Conservation (phyloP, 2,888 invertebrate species). For the Meta bourneti region DNA sequence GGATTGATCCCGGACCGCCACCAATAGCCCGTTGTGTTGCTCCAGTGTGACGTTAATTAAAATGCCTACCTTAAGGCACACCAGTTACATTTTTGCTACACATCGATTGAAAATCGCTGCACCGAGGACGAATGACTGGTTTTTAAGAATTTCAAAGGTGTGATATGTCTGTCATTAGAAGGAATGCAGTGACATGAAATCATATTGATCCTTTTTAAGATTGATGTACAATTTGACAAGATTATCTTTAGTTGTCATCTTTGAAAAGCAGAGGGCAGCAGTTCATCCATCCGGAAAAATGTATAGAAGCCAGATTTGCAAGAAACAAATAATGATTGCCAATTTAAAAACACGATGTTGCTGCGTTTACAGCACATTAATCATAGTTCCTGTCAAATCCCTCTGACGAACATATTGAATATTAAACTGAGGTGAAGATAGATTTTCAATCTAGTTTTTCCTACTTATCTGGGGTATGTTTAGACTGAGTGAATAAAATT, state of each 20-base stretch:
- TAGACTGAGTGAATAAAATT: too few species aligned
- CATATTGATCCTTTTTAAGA: not conserved
- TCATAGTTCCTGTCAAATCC: conserved; percentile 38
- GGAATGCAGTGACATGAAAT: not conserved
- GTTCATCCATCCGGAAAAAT: not conserved
- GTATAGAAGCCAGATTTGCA: not conserved
- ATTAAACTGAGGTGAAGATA: not conserved
- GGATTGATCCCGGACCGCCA: too few species aligned
- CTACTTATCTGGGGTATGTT: too few species aligned
- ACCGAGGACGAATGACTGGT: not conserved
- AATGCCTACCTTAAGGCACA: too few species aligned
- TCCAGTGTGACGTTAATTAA: too few species aligned
- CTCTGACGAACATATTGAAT: not conserved
- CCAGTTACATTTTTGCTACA: too few species aligned
- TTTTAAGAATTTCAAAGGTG: not conserved
- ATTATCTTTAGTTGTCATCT: not conserved
- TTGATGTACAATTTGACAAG: not conserved
- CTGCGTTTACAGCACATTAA: conserved; percentile 22
- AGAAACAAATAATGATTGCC: not conserved
- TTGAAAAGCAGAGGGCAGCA: not conserved
- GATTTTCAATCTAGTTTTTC: not conserved
- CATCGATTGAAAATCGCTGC: too few species aligned
- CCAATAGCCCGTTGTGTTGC: too few species aligned
- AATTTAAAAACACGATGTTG: not conserved
- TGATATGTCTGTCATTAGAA: not conserved